Evolutionary conservation across 2,888 invertebrate genomes (phyloP).

Genomic region (Hecatera dysodea): DNA sequence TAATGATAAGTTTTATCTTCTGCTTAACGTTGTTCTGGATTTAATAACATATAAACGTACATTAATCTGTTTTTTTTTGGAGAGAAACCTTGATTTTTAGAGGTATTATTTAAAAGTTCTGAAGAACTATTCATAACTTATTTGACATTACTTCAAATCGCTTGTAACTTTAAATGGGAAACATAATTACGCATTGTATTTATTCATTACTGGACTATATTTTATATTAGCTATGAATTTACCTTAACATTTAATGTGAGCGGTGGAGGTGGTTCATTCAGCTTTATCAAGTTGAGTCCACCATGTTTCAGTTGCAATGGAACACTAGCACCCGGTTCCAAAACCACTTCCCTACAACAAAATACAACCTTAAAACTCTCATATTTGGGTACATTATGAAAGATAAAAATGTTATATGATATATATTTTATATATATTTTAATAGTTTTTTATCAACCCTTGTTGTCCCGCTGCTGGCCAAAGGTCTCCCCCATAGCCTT

Average conservation of each 20-base stretch:
- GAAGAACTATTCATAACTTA: background rate
- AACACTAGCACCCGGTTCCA: slow-evolving; percentile 92
- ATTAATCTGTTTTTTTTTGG: background rate
- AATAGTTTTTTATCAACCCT: too few relatives aligned
- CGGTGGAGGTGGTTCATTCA: slow-evolving; percentile 86
- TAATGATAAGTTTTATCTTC: background rate
- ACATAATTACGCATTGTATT: background rate
- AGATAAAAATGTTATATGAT: too few relatives aligned
- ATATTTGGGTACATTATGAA: background rate
- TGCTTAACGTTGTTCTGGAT: background rate
- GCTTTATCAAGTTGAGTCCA: slow-evolving; percentile 81
- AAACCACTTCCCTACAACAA: slow-evolving; percentile 89
- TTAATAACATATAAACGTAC: background rate
- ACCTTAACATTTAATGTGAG: slow-evolving; percentile 87
- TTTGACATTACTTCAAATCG: background rate
- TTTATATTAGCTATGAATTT: slow-evolving; percentile 26
- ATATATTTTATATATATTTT: too few relatives aligned
- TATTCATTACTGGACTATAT: background rate
- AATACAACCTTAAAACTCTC: background rate
- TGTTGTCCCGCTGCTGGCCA: too few relatives aligned
- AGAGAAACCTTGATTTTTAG: background rate
- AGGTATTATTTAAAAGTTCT: too few relatives aligned
- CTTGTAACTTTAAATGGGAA: background rate
- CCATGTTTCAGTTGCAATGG: slow-evolving; percentile 90
- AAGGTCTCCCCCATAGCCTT: too few relatives aligned